These are phyloP conservation scores for Podargus strigoides DNA, from an alignment of 2,797 vertebrate genomes.

Conservation along the genomic window DNA sequence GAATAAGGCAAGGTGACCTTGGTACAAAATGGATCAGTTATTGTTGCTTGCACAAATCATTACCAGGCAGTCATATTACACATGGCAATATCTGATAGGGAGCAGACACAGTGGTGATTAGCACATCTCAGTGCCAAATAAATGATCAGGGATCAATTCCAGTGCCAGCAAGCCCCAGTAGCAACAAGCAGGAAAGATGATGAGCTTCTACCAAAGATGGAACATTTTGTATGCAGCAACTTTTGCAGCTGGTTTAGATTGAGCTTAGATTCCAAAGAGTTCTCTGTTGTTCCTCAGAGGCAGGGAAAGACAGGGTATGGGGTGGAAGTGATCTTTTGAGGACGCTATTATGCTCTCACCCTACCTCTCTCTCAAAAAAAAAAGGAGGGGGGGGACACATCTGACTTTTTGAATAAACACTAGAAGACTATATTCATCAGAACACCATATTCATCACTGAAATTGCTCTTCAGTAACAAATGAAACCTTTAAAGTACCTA, in stretches of 20 bases:
- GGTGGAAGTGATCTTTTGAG: neutral
- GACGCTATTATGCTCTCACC: neutral
- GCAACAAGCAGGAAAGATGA: conserved; percentile 17
- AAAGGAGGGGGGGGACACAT: rapidly evolving
- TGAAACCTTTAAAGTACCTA: neutral
- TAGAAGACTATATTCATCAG: neutral
- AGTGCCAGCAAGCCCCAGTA: neutral
- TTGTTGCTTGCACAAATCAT: neutral
- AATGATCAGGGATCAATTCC: neutral
- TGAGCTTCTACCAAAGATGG: neutral
- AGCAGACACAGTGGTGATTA: neutral
- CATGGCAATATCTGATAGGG: neutral
- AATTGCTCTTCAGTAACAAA: neutral
- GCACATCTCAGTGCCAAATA: neutral
- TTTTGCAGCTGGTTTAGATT: neutral
- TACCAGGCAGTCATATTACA: neutral
- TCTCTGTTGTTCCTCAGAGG: neutral
- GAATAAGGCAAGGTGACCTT: neutral
- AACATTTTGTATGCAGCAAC: neutral
- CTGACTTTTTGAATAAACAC: neutral
- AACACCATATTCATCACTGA: neutral
- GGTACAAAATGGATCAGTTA: neutral
- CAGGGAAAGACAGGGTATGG: neutral
- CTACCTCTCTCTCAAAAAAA: neutral
- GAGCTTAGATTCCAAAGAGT: neutral